phyloP scores from a whole-genome alignment of 2,113 vertebrate species.

The Saccopteryx bilineata region DNA sequence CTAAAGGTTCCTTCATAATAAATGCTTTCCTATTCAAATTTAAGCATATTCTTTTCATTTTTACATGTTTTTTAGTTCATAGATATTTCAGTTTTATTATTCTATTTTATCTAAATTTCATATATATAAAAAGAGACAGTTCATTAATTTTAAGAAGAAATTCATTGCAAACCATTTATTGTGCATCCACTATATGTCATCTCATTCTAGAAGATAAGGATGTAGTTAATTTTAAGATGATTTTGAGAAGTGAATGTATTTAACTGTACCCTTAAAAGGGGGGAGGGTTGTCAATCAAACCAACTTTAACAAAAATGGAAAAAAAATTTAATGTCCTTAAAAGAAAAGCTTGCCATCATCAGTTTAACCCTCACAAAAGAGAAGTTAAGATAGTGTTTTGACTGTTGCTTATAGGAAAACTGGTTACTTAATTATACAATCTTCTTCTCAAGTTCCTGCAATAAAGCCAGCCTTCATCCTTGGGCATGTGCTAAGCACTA shows the following conservation, averaged over 20 bases:
- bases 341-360: constrained; percentile 37
- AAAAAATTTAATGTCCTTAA: neutral
- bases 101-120: neutral
- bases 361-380: neutral
- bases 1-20: neutral
- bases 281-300: neutral
- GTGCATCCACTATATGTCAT: neutral
- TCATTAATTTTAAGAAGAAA: constrained; percentile 52
- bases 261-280: neutral
- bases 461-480: constrained; percentile 42
- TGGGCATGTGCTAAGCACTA: neutral
- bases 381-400: neutral
- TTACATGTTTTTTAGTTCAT: neutral
- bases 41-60: neutral
- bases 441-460: constrained; percentile 27
- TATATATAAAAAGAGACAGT: neutral
- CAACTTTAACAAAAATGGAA: constrained; percentile 17
- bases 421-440: neutral
- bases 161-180: constrained; percentile 23
- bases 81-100: constrained; percentile 54
- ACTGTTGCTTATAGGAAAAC: constrained; percentile 20
- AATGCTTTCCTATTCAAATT: neutral
- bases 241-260: constrained; percentile 6
- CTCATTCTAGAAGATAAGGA: neutral
- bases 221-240: neutral